Evolutionary conservation across 2,113 vertebrate genomes (phyloP).

Genomic region (Microtus richardsoni): DNA sequence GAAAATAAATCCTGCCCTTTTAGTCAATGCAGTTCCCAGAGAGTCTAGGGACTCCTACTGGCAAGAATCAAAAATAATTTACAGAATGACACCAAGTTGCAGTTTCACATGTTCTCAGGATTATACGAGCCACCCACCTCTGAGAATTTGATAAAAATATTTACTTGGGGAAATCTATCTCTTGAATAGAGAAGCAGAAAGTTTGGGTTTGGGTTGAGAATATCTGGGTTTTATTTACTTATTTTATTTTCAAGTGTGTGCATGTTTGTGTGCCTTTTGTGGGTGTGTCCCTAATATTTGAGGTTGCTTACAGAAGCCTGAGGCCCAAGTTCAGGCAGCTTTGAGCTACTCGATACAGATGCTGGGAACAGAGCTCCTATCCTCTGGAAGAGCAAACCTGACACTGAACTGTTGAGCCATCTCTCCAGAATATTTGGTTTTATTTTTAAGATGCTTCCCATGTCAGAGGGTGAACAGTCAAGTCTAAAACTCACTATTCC

Average conservation of each 20-base stretch:
- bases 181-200: neutral
- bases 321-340: neutral
- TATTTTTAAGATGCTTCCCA: neutral
- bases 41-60: neutral
- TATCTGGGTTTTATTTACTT: neutral
- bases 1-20: neutral
- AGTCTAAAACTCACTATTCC: neutral
- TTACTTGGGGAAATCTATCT: neutral
- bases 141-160: neutral
- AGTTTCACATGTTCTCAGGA: neutral
- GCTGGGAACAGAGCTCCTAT: no score
- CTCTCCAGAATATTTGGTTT: no score
- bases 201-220: neutral
- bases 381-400: neutral
- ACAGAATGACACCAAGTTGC: neutral
- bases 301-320: neutral
- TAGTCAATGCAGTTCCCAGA: neutral
- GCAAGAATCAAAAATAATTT: neutral
- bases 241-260: neutral
- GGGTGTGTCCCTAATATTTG: neutral
- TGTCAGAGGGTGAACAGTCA: neutral
- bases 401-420: neutral
- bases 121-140: neutral
- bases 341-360: rapidly evolving
- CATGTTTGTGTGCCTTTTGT: neutral